Evolutionary conservation across 35 echinoderm and acorn worm species (phyloP), one percentile per base, ranked within the genome.

Genomic region (Amphiura filiformis): DNA sequence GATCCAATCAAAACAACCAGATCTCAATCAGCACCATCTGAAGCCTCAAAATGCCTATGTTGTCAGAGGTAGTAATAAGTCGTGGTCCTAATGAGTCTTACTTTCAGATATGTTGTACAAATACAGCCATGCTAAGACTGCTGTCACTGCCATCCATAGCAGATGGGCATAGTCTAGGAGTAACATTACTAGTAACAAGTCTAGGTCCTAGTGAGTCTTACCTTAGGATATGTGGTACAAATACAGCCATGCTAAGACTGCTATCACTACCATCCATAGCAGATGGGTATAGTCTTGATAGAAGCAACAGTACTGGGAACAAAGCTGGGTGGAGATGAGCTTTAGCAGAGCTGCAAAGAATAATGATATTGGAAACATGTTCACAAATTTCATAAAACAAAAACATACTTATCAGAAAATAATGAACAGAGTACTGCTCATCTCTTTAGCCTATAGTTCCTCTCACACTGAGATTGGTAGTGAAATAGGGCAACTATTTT

Each of bases 261-360:
- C 38, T 78, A 26, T 91, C 86, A 75, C 80, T 78, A 31, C 85
- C 78, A 76, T 98, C 93, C 81, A 85, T 90, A 18, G 93, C 57
- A 12, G 96, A 98, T 36, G 96, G 92, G 20, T 94, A 89, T n/a
- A 98, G 80, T 47, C 90, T 91, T 39, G 92, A 98, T 22, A 98
- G 89, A 1, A 98, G 76, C 13, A 98, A 86, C 28, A 98, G 61
- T 22, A 79, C 81, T 23, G 96, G 92, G 78, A 98, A 98, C 33
- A 94, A 83, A 84, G 89, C 94, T 28, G 96, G 96, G 38, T 98
- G 96, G 31, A 98, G 92, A 11, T 84, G 84, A 22, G 81, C 82
- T 34, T 32, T 82, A 38, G 76, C 56, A 57, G 44, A 36, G 0
- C 80, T 78, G 35, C 52, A 87, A 32, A 20, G 33, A 42, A 76